Evolutionary conservation across 2,113 vertebrate genomes (phyloP), one percentile per base, ranked within the genome.

Genomic region (Trochalopteron elliotii): DNA sequence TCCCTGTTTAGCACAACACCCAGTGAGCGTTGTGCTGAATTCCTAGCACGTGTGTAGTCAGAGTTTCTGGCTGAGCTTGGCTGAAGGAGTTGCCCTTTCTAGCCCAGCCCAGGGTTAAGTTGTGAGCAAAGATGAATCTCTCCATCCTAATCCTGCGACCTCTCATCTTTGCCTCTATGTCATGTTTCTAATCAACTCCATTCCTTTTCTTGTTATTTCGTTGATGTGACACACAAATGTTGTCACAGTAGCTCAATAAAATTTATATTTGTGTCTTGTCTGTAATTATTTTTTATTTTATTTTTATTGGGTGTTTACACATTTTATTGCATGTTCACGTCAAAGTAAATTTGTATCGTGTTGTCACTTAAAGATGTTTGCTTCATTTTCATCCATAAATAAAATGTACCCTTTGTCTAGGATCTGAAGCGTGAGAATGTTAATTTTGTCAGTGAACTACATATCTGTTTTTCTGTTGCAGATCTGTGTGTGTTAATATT

Each of bases 231-330:
- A 83, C 79, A 67, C 42, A 78, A 90, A 67, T n/a, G 67, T 57
- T 74, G 64, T 86, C 44, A 37, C 79, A 71, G 47, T 44, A 83
- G 79, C 79, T 96, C 83, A 89, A 83, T 96, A 96, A 94, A 95
- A 88, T 87, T 67, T 90, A 83, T 81, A 53, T 40, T 89, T 68
- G 44, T 81, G 75, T 89, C 94, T 92, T 56, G 92, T 60, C 71
- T 87, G 76, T 94, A 94, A 84, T 96, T 95, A 87, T 93, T 94
- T 94, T 88, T 86, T 20, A 30, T 85, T 85, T 95, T 85, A 33
- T 74, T 94, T 90, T 97, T 86, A 94, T 78, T 93, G 83, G 68
- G 52, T 64, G 74, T 91, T 95, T 94, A 64, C 81, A 65, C 4
- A 0, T 90, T 90, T 94, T 92, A 90, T 57, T 92, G 69, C 80